Evolutionary conservation across 2,797 vertebrate genomes (phyloP).

Genomic region (Emydoidea blandingii): DNA sequence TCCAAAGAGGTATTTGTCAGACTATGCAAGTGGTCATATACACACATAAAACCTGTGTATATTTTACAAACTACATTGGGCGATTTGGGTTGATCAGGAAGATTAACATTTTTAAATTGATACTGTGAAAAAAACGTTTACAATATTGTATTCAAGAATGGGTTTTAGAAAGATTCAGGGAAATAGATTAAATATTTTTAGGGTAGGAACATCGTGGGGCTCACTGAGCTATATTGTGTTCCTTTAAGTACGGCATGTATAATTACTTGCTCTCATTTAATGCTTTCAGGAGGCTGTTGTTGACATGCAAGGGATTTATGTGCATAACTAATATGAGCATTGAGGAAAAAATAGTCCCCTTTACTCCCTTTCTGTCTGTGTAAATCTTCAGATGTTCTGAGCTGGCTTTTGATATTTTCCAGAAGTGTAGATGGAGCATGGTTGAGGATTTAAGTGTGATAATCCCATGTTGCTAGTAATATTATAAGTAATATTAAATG

Average conservation of each 20-base stretch:
- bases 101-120: neutral
- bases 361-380: neutral
- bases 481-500: constrained; percentile 52
- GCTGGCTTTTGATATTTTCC: constrained; percentile 41
- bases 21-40: neutral
- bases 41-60: neutral
- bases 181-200: neutral
- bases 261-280: neutral
- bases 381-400: constrained; percentile 59
- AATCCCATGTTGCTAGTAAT: constrained; percentile 55
- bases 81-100: neutral
- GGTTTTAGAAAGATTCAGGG: neutral
- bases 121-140: constrained; percentile 8
- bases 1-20: neutral
- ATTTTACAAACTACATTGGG: neutral
- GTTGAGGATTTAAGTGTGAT: constrained; percentile 51
- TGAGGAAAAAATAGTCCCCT: neutral
- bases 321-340: neutral
- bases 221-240: neutral
- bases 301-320: neutral
- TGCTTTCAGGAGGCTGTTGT: constrained; percentile 11
- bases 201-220: neutral
- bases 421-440: neutral
- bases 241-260: constrained; percentile 15
- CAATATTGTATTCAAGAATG: neutral